These are phyloP conservation scores for Artibeus lituratus DNA, from an alignment of 2,797 vertebrate species.

Conservation along the genomic window DNA sequence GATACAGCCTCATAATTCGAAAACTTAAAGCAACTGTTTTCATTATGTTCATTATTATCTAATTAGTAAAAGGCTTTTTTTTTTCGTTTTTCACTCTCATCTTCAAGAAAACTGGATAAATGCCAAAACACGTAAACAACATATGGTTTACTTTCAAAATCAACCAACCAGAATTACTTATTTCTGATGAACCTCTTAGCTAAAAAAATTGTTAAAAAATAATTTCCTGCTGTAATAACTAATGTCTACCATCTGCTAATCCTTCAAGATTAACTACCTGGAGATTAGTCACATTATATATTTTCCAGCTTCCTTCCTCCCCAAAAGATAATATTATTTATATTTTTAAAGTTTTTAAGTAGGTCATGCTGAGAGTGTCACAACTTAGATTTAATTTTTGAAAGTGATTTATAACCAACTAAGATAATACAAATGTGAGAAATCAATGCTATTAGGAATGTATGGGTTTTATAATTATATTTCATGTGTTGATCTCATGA, in stretches of 20 bases:
- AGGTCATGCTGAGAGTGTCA: neutral
- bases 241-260: slow-evolving; percentile 77
- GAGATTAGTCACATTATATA: neutral
- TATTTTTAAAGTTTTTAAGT: neutral
- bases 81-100: slow-evolving; percentile 62
- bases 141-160: slow-evolving; percentile 81
- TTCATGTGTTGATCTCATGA: neutral
- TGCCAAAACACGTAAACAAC: slow-evolving; percentile 77
- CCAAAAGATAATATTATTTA: neutral
- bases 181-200: slow-evolving; percentile 71
- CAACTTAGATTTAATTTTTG: slow-evolving; percentile 22
- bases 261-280: slow-evolving; percentile 50
- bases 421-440: neutral
- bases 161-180: slow-evolving; percentile 73
- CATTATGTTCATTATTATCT: slow-evolving; percentile 76
- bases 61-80: slow-evolving; percentile 67
- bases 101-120: slow-evolving; percentile 75
- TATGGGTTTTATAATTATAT: neutral
- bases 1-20: slow-evolving; percentile 58
- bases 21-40: slow-evolving; percentile 73
- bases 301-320: neutral
- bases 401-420: neutral
- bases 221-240: slow-evolving; percentile 72
- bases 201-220: slow-evolving; percentile 74
- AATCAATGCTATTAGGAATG: neutral